phyloP scores from a whole-genome alignment of 2,797 vertebrate species.

The Spinus olivaceus region DNA sequence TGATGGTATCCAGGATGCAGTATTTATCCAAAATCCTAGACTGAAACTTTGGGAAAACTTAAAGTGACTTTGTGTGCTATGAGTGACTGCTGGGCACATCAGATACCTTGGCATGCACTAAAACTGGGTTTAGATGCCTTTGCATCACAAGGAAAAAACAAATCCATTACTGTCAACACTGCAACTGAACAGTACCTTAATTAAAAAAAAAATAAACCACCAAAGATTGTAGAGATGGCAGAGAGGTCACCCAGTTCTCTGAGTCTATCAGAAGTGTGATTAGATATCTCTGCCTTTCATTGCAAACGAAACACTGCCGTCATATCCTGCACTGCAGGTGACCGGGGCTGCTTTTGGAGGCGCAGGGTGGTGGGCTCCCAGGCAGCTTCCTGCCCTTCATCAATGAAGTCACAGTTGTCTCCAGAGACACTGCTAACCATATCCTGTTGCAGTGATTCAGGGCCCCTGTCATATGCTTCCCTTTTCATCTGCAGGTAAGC shows the following conservation, averaged over 20 bases:
- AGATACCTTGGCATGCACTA: rapidly evolving
- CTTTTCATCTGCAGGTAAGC: background rate
- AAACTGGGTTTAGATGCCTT: background rate
- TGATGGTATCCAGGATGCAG: background rate
- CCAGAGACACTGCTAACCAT: background rate
- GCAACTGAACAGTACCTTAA: background rate
- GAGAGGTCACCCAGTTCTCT: background rate
- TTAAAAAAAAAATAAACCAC: rapidly evolving
- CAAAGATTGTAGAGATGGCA: background rate
- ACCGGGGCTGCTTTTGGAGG: background rate
- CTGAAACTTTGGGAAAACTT: background rate
- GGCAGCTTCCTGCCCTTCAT: background rate
- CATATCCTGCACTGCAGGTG: background rate
- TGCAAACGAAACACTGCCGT: background rate
- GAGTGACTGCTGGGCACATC: background rate
- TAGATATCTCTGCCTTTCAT: background rate
- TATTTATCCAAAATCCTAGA: background rate
- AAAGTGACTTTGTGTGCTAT: background rate
- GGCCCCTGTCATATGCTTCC: background rate
- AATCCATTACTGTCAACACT: background rate
- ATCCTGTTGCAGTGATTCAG: background rate
- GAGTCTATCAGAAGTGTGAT: background rate
- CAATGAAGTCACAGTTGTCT: rapidly evolving
- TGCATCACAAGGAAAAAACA: background rate
- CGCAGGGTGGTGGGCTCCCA: background rate